Evolutionary conservation across 2,888 invertebrate genomes (phyloP).

Genomic region (Caradrina clavipalpis): DNA sequence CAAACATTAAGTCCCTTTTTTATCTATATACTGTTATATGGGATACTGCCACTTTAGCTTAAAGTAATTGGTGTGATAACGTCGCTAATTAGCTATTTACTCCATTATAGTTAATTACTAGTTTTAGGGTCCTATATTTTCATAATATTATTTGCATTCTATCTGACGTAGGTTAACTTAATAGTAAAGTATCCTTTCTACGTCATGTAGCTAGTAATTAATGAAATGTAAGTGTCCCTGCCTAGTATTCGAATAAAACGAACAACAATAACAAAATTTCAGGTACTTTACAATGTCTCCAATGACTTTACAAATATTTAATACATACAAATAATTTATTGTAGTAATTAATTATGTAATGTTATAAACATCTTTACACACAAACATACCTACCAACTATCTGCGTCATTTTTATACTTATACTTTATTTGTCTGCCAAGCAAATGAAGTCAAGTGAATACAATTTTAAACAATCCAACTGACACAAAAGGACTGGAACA

Average conservation of each 20-base stretch:
- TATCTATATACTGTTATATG: constrained; percentile 24
- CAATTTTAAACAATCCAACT: constrained; percentile 40
- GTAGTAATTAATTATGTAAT: neutral
- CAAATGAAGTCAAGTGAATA: constrained; percentile 30
- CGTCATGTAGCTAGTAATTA: neutral
- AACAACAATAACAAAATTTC: neutral
- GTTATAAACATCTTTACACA: constrained; percentile 9
- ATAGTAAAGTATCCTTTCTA: neutral
- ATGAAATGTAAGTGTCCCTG: neutral
- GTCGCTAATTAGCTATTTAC: neutral
- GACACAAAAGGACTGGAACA: constrained; percentile 41
- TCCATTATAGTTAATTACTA: neutral
- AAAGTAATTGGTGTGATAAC: neutral
- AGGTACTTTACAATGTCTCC: neutral
- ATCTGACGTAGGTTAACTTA: neutral
- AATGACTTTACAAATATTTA: neutral
- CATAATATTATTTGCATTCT: neutral
- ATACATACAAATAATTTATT: neutral
- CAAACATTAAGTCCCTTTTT: constrained; percentile 41
- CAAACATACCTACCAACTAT: neutral
- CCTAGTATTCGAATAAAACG: neutral
- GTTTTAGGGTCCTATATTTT: neutral
- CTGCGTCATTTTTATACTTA: constrained; percentile 1
- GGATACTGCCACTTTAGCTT: neutral
- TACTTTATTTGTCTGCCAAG: constrained; percentile 28